Evolutionary conservation across 2,797 vertebrate species (phyloP), one percentile per base, ranked within the genome.

Genomic region (Spinibarbus caldwelli): DNA sequence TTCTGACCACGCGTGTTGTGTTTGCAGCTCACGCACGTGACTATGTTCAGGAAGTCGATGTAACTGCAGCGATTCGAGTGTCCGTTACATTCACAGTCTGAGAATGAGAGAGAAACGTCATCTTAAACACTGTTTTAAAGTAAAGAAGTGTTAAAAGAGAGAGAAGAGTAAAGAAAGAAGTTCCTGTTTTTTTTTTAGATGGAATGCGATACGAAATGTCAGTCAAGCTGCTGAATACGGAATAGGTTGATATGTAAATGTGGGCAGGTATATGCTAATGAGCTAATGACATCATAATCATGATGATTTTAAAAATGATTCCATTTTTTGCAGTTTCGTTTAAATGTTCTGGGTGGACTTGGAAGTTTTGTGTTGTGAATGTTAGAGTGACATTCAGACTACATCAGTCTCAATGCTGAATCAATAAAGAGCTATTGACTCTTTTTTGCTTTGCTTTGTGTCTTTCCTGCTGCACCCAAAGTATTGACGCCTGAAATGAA

Each of bases 51-150:
- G 92, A 98, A 99, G 91, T 99, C 98, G 47, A 99, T 99, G 95
- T 97, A 99, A 94, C 98, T 99, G 95, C 98, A 99, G 93, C 98
- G 97, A 93, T 97, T 99, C 89, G 98, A 99, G 95, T 99, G 98
- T 76, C 98, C 97, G 0, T 98, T 97, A 92, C 98, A 99, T 93
- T 99, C 97, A 5, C 98, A 99, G 95, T 99, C 98, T 99, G 92
- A 82, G 43, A 76, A 23, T 4, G 70, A 85, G 77, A 82, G 23
- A 73, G 31, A 73, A 26, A 57, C 14, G 1, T 38, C 7, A 80
- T 31, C 43, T 62, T 62, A 62, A 64, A 52, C 19, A n/a, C 38
- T n/a, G 2, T 17, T 15, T 71, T 71, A 57, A 59, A 59, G 36
- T 23, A 57, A 17, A 85, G 38, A 73, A 78, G 43, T 21, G 8